Percentiles rank a stretch among this genome's conserved stretches.
phyloP scores from a whole-genome alignment of 2,113 vertebrate species.

The Istiophorus platypterus region DNA sequence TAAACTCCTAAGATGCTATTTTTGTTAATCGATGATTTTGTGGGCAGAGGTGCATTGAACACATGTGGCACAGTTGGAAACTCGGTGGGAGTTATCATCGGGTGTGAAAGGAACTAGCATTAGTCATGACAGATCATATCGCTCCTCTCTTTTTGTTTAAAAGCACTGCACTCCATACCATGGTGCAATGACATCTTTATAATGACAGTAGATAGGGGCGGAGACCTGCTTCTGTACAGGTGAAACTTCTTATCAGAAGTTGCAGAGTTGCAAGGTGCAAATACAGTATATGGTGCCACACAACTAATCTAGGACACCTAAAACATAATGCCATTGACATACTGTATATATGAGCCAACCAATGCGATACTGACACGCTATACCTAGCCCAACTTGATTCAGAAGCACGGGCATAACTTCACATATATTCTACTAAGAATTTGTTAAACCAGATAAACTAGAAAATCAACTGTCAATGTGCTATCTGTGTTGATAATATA shows the following conservation, averaged over 20 bases:
- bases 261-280: slow-evolving; percentile 22
- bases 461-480: not conserved
- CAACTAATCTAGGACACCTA: slow-evolving; percentile 35
- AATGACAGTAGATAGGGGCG: slow-evolving; percentile 27
- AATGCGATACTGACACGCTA: not conserved
- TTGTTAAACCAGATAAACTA: not conserved
- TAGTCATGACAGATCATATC: slow-evolving; percentile 40
- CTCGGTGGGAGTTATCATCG: slow-evolving; percentile 34
- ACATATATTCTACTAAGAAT: not conserved
- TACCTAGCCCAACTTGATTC: not conserved
- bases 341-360: not conserved
- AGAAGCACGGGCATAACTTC: not conserved
- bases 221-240: slow-evolving; percentile 18
- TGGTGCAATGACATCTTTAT: slow-evolving; percentile 38
- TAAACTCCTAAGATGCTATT: not conserved
- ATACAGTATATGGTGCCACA: slow-evolving; percentile 12
- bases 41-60: slow-evolving; percentile 11
- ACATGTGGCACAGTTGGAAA: slow-evolving; percentile 34
- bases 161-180: slow-evolving; percentile 19
- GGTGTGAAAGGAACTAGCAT: slow-evolving; percentile 25
- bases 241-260: slow-evolving; percentile 23
- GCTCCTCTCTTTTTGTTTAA: slow-evolving; percentile 28
- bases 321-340: slow-evolving; percentile 11
- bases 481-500: not conserved
- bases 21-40: slow-evolving; percentile 10